Evolutionary conservation across 2,888 invertebrate species (phyloP).

Genomic region (Scaptomyza caliginosa): DNA sequence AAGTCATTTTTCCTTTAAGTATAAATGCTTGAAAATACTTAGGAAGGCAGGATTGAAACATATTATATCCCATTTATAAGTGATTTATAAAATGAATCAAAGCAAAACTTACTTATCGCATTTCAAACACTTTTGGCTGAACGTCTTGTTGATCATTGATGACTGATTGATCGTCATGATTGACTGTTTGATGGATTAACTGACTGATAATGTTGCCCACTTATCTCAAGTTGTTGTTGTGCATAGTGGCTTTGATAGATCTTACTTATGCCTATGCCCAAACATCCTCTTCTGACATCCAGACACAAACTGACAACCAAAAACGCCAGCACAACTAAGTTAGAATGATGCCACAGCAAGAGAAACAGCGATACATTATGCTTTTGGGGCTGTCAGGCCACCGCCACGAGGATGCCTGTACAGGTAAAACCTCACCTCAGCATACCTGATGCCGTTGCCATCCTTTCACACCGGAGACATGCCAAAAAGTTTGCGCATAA

Average conservation of each 20-base stretch:
- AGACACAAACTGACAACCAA: constrained; percentile 17
- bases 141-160: neutral
- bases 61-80: too few species aligned
- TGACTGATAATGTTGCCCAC: constrained; percentile 8
- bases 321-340: constrained; percentile 24
- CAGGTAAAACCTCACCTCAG: neutral
- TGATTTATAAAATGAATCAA: too few species aligned
- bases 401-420: constrained; percentile 22
- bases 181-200: constrained; percentile 19
- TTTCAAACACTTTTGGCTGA: neutral
- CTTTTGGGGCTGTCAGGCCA: neutral
- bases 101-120: neutral
- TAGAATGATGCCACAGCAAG: constrained; percentile 12
- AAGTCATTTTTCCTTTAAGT: too few species aligned
- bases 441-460: neutral
- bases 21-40: too few species aligned
- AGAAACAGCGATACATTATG: constrained; percentile 10
- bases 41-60: too few species aligned
- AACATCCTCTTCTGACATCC: neutral
- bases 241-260: neutral
- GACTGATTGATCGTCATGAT: constrained; percentile 9
- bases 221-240: neutral
- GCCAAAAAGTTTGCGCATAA: constrained; percentile 55
- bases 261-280: neutral
- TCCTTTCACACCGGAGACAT: neutral